Conservation (phyloP, 2,888 invertebrate species). For the Drosophila vallismaia region DNA sequence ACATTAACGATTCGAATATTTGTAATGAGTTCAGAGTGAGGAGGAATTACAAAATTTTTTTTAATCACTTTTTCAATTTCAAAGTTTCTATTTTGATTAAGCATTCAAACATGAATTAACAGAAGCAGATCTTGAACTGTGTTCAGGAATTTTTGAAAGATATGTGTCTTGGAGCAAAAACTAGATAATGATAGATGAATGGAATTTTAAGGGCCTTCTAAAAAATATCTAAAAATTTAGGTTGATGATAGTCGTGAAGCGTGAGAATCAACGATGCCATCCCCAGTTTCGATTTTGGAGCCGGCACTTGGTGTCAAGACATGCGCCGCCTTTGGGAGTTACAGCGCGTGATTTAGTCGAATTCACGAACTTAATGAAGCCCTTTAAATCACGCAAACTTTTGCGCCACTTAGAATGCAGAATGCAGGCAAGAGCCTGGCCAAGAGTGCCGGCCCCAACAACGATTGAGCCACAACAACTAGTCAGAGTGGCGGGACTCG, state of each 20-base stretch:
- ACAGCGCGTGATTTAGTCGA: conserved; percentile 84
- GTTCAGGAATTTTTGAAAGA: too few species aligned
- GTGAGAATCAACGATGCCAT: conserved; percentile 30
- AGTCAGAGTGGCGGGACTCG: conserved; percentile 45
- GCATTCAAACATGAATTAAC: too few species aligned
- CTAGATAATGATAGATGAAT: too few species aligned
- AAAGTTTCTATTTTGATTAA: too few species aligned
- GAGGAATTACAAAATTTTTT: too few species aligned
- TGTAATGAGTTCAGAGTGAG: too few species aligned
- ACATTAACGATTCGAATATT: too few species aligned
- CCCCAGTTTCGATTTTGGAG: conserved; percentile 10
- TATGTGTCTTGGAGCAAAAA: too few species aligned
- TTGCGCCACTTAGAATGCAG: conserved; percentile 77
- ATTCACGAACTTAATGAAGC: conserved; percentile 85
- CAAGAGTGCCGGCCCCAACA: conserved; percentile 17
- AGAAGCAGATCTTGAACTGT: too few species aligned
- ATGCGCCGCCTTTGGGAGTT: conserved; percentile 66
- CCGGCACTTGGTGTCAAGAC: conserved; percentile 68
- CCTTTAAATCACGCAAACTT: conserved; percentile 84
- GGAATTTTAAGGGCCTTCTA: too few species aligned
- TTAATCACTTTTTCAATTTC: too few species aligned
- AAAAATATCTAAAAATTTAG: too few species aligned
- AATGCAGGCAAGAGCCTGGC: conserved; percentile 1
- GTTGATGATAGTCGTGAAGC: conserved; percentile 18
- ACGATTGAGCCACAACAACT: conserved; percentile 77